Evolutionary conservation across 2,888 invertebrate species (phyloP), one percentile per base, ranked within the genome.

Genomic region (Amblyteles armatorius): DNA sequence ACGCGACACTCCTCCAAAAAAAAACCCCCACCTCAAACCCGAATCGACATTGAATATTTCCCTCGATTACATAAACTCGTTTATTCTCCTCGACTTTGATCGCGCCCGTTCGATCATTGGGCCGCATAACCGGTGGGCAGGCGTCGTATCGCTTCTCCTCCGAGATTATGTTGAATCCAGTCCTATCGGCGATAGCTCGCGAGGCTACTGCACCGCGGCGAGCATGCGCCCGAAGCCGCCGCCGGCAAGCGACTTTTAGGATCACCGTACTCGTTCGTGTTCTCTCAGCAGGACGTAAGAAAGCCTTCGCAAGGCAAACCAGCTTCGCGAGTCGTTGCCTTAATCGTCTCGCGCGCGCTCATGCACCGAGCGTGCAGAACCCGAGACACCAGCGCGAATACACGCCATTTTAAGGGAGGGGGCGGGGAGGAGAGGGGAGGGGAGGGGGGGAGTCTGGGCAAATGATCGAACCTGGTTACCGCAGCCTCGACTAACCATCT

Each of bases 241-340:
- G 52, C n/a, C 22, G 1, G 22, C 1, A 22, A 22, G 22, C 6
- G 52, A 55, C 55, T 33, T n/a, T 19, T 65, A 81, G 84, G 83
- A 85, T 83, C 85, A 85, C 50, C 82, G 82, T 78, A 74, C 82
- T 76, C 60, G 13, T 26, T 29, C 29, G 57, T 26, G 26, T 60
- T 9, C 57, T 60, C 57, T 63, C 29, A 36, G 77, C 85, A 84
- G 79, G 79, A 86, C 87, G 87, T 86, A 90, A 91, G 90, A 90
- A 89, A 91, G 88, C 88, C 90, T 90, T 90, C 88, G 89, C 91
- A 90, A 91, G 90, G 91, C 88, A 88, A 91, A 91, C 91, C 90
- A 86, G 90, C 88, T 88, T 74, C 83, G 76, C 63, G 76, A 77
- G 82, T 84, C 82, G 86, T 82, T 79, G 83, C 80, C 82, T 78